Evolutionary conservation across 2,888 invertebrate species (phyloP).

Genomic region (Oscheius sp.): DNA sequence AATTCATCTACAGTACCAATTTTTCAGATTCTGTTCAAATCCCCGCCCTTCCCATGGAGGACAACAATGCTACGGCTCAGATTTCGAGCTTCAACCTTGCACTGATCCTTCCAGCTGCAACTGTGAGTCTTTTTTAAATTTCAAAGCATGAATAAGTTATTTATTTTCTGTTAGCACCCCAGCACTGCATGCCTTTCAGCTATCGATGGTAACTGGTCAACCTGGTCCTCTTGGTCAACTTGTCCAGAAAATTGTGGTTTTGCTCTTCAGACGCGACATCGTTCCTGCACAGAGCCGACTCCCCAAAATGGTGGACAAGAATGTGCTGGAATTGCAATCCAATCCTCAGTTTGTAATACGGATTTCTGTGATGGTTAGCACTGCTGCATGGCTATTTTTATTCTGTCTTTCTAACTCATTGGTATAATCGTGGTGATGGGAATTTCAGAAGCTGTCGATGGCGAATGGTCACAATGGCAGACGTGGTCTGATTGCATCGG

Average conservation of each 20-base stretch:
- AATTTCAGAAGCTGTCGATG: slow-evolving; percentile 55
- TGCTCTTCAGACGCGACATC: slow-evolving; percentile 56
- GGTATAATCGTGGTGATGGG: not conserved
- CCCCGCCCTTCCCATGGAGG: slow-evolving; percentile 67
- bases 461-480: slow-evolving; percentile 65
- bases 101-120: slow-evolving; percentile 52
- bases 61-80: slow-evolving; percentile 62
- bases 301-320: slow-evolving; percentile 47
- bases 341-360: slow-evolving; percentile 58
- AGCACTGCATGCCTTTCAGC: slow-evolving; percentile 42
- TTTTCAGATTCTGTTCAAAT: slow-evolving; percentile 62
- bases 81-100: slow-evolving; percentile 68
- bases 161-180: slow-evolving; percentile 5
- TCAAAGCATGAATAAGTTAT: not conserved
- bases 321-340: slow-evolving; percentile 62
- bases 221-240: slow-evolving; percentile 65
- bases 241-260: slow-evolving; percentile 66
- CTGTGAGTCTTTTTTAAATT: slow-evolving; percentile 20
- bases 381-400: slow-evolving; percentile 10
- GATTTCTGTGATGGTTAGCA: slow-evolving; percentile 25
- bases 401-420: not conserved
- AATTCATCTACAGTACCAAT: not conserved
- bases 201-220: slow-evolving; percentile 59
- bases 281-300: slow-evolving; percentile 55
- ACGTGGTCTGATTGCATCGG: slow-evolving; percentile 63